Percentiles rank a stretch among this genome's conserved stretches.
phyloP scores from a whole-genome alignment of 2,888 invertebrate genomes.

The Agriopis leucophaearia region DNA sequence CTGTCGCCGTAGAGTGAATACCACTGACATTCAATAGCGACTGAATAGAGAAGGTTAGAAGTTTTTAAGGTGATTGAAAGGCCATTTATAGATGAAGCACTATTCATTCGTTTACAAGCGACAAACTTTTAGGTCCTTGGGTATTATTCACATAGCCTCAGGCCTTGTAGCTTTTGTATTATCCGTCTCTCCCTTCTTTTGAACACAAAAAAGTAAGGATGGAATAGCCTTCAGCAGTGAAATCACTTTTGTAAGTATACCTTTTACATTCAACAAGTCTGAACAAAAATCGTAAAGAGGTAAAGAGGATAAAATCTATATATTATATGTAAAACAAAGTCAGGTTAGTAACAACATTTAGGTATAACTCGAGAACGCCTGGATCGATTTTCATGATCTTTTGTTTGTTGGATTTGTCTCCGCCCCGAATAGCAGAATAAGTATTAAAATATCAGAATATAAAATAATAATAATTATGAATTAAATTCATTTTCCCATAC shows the following conservation, averaged over 20 bases:
- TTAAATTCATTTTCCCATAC: too few species aligned
- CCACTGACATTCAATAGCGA: slow-evolving; percentile 32
- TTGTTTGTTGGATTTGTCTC: too few species aligned
- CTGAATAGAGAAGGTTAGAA: slow-evolving; percentile 44
- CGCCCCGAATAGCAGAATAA: too few species aligned
- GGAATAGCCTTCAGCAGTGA: background rate
- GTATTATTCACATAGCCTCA: background rate
- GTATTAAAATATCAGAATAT: too few species aligned
- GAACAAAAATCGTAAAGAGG: too few species aligned
- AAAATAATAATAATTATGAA: too few species aligned
- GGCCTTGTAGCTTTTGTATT: background rate
- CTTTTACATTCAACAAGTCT: too few species aligned
- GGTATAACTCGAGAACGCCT: too few species aligned
- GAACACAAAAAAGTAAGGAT: background rate
- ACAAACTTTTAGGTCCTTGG: slow-evolving; percentile 15
- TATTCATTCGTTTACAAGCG: slow-evolving; percentile 13
- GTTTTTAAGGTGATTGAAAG: slow-evolving; percentile 47
- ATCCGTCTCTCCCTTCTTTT: background rate
- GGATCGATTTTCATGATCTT: too few species aligned
- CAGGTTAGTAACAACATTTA: too few species aligned
- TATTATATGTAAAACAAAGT: too few species aligned
- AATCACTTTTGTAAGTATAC: background rate
- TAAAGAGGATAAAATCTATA: background rate
- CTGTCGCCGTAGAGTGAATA: slow-evolving; percentile 38
- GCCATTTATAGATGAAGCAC: slow-evolving; percentile 30